Percentiles rank a stretch among this genome's conserved stretches.
Conservation (phyloP, 2,797 vertebrate species). For the Botia kubotai region DNA sequence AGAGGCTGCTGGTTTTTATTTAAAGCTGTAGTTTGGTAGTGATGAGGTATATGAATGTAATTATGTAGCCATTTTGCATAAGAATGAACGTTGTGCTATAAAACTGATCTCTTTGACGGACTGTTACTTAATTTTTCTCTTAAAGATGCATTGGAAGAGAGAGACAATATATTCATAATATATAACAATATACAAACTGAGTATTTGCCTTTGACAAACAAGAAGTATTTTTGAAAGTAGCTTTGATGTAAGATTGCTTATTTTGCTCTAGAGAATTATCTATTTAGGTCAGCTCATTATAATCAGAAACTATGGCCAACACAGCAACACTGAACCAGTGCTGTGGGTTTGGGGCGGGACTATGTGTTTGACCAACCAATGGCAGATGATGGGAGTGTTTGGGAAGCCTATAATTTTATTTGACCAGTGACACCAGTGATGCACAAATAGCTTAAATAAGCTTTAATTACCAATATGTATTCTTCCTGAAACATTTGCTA, state of each 20-base stretch:
- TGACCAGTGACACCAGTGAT: too few relatives aligned
- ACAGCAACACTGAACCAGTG: too few relatives aligned
- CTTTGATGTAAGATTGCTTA: too few relatives aligned
- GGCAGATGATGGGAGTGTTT: neutral
- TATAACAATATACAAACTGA: too few relatives aligned
- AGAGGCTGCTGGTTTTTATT: neutral
- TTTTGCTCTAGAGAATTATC: too few relatives aligned
- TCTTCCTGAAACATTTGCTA: neutral
- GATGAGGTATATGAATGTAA: slow-evolving; percentile 32
- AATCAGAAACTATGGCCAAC: neutral
- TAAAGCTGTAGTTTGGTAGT: neutral
- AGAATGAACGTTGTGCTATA: neutral
- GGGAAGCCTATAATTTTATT: neutral
- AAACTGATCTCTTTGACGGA: slow-evolving; percentile 34
- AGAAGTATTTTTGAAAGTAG: too few relatives aligned
- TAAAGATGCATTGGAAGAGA: slow-evolving; percentile 1
- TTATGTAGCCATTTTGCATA: neutral
- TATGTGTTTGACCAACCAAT: neutral
- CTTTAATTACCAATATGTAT: neutral
- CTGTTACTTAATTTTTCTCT: slow-evolving; percentile 40
- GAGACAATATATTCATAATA: slow-evolving; percentile 13
- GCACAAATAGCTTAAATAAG: neutral
- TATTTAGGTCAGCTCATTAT: too few relatives aligned
- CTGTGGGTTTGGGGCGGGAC: neutral
- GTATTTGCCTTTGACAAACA: too few relatives aligned